Conservation (phyloP, 2,797 vertebrate species). For the Phrynocephalus vlangalii region DNA sequence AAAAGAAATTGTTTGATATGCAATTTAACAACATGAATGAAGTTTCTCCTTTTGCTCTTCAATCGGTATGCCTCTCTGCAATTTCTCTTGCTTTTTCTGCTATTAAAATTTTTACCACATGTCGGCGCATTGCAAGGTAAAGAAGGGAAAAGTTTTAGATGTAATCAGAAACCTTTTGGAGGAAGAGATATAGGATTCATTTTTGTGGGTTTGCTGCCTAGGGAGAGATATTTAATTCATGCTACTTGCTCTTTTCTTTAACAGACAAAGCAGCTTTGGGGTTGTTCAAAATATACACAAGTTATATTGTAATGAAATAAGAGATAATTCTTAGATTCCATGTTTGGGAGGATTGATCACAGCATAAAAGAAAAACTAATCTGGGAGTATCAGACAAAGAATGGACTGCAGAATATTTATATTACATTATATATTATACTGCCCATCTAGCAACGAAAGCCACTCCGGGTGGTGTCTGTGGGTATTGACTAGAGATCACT, state of each 20-base stretch:
- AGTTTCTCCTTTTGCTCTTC: not conserved
- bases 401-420: too few species aligned
- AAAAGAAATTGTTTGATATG: not conserved
- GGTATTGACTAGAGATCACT: too few species aligned
- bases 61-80: not conserved
- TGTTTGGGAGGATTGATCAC: not conserved
- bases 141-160: not conserved
- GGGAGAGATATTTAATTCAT: not conserved
- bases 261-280: not conserved
- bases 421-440: too few species aligned
- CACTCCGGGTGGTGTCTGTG: too few species aligned
- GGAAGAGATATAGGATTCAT: not conserved
- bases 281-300: not conserved
- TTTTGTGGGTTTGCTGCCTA: not conserved
- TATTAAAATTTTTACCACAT: constrained; percentile 5
- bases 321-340: not conserved
- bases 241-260: not conserved
- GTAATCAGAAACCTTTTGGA: not conserved
- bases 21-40: not conserved
- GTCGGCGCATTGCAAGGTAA: not conserved
- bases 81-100: not conserved
- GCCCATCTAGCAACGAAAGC: too few species aligned
- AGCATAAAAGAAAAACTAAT: not conserved
- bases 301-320: not conserved
- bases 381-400: too few species aligned